Evolutionary conservation across 2,797 vertebrate genomes (phyloP).

Genomic region (Falco cherrug): DNA sequence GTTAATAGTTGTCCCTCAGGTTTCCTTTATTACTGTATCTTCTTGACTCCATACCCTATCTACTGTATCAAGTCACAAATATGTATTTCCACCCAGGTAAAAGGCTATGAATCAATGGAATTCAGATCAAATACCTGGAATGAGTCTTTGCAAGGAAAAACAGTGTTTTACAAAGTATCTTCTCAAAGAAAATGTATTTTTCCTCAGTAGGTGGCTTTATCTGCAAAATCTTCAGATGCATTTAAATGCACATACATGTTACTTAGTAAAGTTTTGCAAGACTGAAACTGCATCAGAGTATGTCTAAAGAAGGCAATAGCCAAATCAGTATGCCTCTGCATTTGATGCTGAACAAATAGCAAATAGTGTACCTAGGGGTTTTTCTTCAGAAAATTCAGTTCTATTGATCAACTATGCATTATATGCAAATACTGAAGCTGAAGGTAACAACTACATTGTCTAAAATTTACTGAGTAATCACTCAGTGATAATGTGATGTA

Average conservation of each 20-base stretch:
- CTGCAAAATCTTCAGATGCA: not conserved
- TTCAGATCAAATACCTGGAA: not conserved
- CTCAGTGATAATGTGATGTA: not conserved
- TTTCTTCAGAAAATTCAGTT: not conserved
- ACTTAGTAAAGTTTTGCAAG: not conserved
- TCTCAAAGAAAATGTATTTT: not conserved
- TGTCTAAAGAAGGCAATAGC: not conserved
- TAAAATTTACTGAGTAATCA: slow-evolving; percentile 20
- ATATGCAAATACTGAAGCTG: not conserved
- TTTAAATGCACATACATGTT: not conserved
- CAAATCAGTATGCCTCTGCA: not conserved
- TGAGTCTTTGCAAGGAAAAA: not conserved
- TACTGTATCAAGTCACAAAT: not conserved
- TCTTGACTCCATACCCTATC: not conserved
- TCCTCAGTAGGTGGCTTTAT: not conserved
- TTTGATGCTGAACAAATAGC: not conserved
- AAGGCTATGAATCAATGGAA: not conserved
- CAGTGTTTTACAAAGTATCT: not conserved
- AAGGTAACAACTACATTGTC: not conserved
- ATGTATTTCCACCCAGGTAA: not conserved
- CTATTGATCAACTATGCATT: not conserved
- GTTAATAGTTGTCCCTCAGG: not conserved
- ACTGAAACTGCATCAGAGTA: not conserved
- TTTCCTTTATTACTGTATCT: not conserved
- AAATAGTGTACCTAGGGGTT: not conserved